These are phyloP conservation scores for Hippocampus abdominalis DNA, from an alignment of 2,113 vertebrate species.

Conservation along the genomic window DNA sequence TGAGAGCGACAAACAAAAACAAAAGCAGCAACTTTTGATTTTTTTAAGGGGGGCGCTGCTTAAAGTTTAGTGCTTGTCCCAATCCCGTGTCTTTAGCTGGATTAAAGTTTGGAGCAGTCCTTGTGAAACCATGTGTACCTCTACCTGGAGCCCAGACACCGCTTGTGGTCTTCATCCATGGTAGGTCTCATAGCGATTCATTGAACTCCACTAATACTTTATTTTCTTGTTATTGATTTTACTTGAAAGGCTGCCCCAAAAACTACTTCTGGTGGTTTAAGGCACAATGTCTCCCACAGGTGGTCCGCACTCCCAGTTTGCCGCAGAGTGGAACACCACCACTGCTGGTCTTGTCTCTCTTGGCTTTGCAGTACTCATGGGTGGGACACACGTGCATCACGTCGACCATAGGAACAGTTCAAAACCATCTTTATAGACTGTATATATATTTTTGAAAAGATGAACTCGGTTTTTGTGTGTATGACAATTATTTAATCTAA, in stretches of 20 bases:
- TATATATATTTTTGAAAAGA: not conserved
- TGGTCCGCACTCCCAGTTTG: slow-evolving; percentile 78
- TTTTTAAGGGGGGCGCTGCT: not conserved
- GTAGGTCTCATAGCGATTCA: slow-evolving; percentile 50
- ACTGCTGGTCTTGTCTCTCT: slow-evolving; percentile 71
- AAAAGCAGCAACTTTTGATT: not conserved
- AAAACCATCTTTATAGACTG: not conserved
- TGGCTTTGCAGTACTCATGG: slow-evolving; percentile 79
- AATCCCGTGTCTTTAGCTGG: slow-evolving; percentile 29
- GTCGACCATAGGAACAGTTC: not conserved
- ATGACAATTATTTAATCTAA: too few species aligned
- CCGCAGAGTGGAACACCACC: slow-evolving; percentile 76
- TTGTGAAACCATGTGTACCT: slow-evolving; percentile 59
- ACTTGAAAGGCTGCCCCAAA: not conserved
- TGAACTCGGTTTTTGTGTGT: not conserved
- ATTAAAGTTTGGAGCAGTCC: slow-evolving; percentile 72
- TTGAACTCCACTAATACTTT: not conserved
- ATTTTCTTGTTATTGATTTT: not conserved
- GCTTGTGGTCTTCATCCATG: slow-evolving; percentile 77
- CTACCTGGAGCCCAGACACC: slow-evolving; percentile 46
- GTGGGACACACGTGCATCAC: slow-evolving; percentile 51
- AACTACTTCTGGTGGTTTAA: not conserved
- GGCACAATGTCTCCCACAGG: slow-evolving; percentile 54
- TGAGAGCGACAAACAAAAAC: slow-evolving; percentile 45
- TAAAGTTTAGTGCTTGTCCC: not conserved